Percentiles rank a stretch among this genome's conserved stretches.
Conservation (phyloP, 2,888 invertebrate species). For the Plagodis pulveraria region DNA sequence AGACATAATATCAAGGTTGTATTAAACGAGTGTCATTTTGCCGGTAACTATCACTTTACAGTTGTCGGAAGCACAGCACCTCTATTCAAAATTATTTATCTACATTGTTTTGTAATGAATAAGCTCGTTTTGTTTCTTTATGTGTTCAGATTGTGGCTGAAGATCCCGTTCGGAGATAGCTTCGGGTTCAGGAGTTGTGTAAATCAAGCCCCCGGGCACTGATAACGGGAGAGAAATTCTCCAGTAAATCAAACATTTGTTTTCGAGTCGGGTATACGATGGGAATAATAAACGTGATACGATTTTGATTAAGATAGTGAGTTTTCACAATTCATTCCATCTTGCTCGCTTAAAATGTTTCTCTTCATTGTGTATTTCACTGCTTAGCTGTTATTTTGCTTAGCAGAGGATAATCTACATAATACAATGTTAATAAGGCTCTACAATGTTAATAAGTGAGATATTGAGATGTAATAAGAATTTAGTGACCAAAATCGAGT, state of each 20-base stretch:
- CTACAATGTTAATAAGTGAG: too few species aligned
- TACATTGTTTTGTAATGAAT: slow-evolving; percentile 25
- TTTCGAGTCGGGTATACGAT: slow-evolving; percentile 55
- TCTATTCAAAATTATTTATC: slow-evolving; percentile 12
- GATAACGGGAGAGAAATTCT: slow-evolving; percentile 73
- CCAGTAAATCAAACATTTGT: slow-evolving; percentile 78
- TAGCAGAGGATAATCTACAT: too few species aligned
- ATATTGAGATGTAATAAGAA: too few species aligned
- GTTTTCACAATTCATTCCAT: slow-evolving; percentile 13
- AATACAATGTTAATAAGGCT: too few species aligned
- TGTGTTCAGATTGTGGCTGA: slow-evolving; percentile 37
- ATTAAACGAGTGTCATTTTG: too few species aligned
- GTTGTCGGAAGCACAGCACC: not conserved
- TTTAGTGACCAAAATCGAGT: too few species aligned
- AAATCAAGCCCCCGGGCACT: slow-evolving; percentile 72
- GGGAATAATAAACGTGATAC: slow-evolving; percentile 57
- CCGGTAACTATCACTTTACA: too few species aligned
- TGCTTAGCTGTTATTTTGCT: too few species aligned
- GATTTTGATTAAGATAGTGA: slow-evolving; percentile 43
- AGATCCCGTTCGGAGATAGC: slow-evolving; percentile 33
- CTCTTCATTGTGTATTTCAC: too few species aligned
- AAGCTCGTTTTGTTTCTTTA: slow-evolving; percentile 37
- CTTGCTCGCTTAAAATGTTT: too few species aligned
- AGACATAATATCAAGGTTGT: too few species aligned
- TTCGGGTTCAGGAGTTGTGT: slow-evolving; percentile 58